phyloP scores from a whole-genome alignment of 2,113 vertebrate species.

The Crotophaga sulcirostris region DNA sequence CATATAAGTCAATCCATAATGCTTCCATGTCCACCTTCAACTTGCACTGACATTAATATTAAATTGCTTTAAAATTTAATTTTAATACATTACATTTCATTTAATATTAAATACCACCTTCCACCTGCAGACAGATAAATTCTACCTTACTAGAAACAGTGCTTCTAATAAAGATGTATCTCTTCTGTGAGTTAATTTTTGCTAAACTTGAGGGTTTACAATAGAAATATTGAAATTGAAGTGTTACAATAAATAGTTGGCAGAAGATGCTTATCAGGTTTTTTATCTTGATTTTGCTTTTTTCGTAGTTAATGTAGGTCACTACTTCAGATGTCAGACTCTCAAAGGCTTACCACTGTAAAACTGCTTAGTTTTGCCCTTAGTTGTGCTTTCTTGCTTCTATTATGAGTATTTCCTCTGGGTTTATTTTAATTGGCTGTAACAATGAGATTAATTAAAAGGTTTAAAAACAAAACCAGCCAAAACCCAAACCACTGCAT shows the following conservation, averaged over 20 bases:
- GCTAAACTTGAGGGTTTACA: neutral
- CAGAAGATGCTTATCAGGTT: neutral
- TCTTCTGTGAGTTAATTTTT: neutral
- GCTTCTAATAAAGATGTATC: neutral
- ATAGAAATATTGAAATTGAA: neutral
- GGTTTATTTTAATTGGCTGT: neutral
- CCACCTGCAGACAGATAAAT: fast-evolving
- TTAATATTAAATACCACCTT: neutral
- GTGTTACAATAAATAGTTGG: neutral
- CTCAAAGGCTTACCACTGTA: neutral
- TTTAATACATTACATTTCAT: neutral
- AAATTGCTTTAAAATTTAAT: neutral
- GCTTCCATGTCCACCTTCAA: neutral
- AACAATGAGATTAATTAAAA: neutral
- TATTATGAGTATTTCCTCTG: neutral
- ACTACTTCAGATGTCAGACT: neutral
- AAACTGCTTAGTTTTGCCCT: neutral
- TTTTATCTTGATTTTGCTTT: neutral
- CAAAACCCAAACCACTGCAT: neutral
- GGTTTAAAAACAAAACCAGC: neutral
- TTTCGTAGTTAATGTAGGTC: neutral
- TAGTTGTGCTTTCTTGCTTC: neutral
- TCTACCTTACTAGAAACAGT: neutral
- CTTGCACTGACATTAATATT: neutral
- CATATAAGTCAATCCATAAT: neutral